Base-by-base conservation (phyloP, 2,888 invertebrate species). In the Cabera pusaria region DNA sequence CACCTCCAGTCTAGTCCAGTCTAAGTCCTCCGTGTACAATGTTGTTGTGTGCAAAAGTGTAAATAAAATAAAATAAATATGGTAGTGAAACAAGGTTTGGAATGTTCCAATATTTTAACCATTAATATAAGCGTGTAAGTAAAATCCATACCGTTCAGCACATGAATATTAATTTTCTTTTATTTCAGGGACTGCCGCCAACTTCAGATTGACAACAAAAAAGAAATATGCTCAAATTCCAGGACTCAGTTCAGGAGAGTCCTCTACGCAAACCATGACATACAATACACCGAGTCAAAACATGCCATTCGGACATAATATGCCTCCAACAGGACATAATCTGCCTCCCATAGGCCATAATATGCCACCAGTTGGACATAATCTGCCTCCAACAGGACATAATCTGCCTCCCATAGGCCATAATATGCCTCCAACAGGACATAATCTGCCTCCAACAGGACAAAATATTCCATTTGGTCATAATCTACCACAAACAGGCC, bases 161-260 rank as follows among this genome's bases (percentile, higher is more conserved):
- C n/a, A n/a, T n/a, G n/a, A n/a, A n/a, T n/a, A n/a, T n/a, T n/a
- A n/a, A 19, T 41, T 56, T 49, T 57, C 22, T 35, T 22, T 71
- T 71, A 62, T 84, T 87, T 1, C 87, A 88, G 88, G 84, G 4
- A 3, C 3, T 64, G 52, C 68, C 47, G 72, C 92, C 52, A 91
- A 87, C 20, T 96, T 93, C 72, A 89, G 95, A 17, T 90, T 95
- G 35, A 85, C 92, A 0, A 92, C 92, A 2, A 91, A 91, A 55
- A 93, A 93, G 67, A 93, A 94, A 60, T 96, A 96, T 72, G 96
- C 95, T 0, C 94, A 93, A 59, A 92, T 94, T 57, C 96, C 96
- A 0, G 95, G 95, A 0, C 68, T 95, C 2, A 77, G 93, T 10
- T 75, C 94, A 3, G 72, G 75, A 1, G 77, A 77, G 2, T n/a